Conservation (phyloP, 2,113 vertebrate genomes). For the Columba livia region DNA sequence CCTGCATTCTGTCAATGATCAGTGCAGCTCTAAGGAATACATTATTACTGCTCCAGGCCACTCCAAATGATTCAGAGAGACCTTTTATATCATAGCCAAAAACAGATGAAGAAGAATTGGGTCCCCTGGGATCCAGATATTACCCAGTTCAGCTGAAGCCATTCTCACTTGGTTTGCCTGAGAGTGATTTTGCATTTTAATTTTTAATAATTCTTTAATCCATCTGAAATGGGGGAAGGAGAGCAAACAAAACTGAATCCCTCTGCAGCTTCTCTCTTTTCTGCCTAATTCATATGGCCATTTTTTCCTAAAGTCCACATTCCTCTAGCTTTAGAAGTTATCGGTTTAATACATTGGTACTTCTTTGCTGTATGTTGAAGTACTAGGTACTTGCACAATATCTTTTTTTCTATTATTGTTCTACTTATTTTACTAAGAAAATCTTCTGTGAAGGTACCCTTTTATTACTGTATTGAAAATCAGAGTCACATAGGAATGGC, state of each 20-base stretch:
- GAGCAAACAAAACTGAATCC: slow-evolving; percentile 16
- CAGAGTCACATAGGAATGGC: neutral
- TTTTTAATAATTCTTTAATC: slow-evolving; percentile 61
- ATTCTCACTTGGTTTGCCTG: slow-evolving; percentile 18
- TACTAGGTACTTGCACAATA: neutral
- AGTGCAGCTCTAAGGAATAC: neutral
- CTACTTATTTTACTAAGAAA: neutral
- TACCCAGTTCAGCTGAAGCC: slow-evolving; percentile 17
- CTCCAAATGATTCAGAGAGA: slow-evolving; percentile 23
- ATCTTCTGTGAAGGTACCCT: neutral
- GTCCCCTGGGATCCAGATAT: neutral
- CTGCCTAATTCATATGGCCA: neutral
- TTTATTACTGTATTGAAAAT: neutral
- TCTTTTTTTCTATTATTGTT: neutral
- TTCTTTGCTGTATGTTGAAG: neutral
- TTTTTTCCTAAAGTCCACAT: neutral
- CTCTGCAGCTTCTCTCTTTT: neutral
- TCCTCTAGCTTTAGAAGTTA: neutral
- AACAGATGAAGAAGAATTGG: neutral
- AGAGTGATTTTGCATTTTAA: slow-evolving; percentile 53
- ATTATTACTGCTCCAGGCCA: slow-evolving; percentile 7
- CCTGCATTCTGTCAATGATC: neutral
- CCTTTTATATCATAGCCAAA: neutral
- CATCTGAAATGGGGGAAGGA: neutral
- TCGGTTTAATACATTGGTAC: neutral